phyloP scores from a whole-genome alignment of 2,888 invertebrate genomes.

The Dicyrtoma fusca region DNA sequence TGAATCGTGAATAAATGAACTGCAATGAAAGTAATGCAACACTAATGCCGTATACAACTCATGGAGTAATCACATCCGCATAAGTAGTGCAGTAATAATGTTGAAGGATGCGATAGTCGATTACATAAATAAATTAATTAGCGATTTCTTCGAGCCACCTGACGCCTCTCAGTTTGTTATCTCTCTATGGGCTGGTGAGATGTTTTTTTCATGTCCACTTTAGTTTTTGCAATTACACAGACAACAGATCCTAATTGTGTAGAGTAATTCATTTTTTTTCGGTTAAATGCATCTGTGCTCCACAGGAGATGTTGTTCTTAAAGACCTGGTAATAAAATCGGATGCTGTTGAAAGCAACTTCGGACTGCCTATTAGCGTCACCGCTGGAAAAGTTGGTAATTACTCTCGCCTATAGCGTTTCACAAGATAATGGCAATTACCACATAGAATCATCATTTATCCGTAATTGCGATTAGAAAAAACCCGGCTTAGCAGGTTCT shows the following conservation, averaged over 20 bases:
- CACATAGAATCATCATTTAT: no score
- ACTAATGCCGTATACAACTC: no score
- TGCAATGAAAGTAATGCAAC: no score
- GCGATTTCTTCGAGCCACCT: conserved; percentile 94
- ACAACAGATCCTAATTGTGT: neutral
- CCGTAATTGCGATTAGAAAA: neutral
- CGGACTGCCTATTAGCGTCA: conserved; percentile 90
- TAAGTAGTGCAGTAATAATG: no score
- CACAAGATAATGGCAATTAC: no score
- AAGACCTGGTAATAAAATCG: conserved; percentile 84
- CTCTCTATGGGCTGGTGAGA: conserved; percentile 93
- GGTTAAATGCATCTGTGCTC: neutral
- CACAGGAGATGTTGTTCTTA: conserved; percentile 90
- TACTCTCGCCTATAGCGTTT: no score
- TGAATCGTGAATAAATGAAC: no score
- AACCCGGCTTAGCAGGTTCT: no score
- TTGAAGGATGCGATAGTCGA: conserved; percentile 72
- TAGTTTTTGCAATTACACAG: neutral
- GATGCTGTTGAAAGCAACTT: conserved; percentile 88
- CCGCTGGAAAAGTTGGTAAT: conserved; percentile 87
- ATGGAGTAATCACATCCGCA: no score
- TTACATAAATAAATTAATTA: conserved; percentile 88
- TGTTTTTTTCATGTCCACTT: neutral
- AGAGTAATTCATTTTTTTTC: neutral
- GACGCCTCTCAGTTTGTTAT: conserved; percentile 91